Evolutionary conservation across 2,888 invertebrate species (phyloP).

Genomic region (Hyles lineata): DNA sequence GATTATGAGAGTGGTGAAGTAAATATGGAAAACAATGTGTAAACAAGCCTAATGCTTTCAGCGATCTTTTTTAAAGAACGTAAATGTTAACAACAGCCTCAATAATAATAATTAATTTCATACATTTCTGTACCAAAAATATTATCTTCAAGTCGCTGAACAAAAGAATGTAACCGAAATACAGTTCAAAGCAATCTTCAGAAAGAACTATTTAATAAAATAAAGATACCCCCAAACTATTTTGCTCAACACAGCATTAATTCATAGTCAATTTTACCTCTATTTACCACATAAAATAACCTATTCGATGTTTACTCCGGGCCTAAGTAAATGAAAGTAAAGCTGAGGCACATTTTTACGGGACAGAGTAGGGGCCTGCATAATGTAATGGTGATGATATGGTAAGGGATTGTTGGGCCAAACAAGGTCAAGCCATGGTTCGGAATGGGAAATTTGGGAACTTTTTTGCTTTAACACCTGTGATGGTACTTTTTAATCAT

Average conservation of each 20-base stretch:
- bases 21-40: no score
- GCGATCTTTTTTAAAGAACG: no score
- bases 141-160: no score
- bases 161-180: no score
- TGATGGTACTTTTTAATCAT: neutral
- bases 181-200: no score
- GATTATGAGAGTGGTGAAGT: no score
- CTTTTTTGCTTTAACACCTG: neutral
- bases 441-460: conserved; percentile 5
- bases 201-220: no score
- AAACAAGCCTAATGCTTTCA: no score
- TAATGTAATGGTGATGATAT: conserved; percentile 47
- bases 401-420: conserved; percentile 22
- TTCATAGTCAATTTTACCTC: conserved; percentile 57
- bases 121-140: no score
- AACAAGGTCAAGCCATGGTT: conserved; percentile 22
- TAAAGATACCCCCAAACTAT: neutral
- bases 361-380: conserved; percentile 36
- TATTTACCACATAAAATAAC: conserved; percentile 61
- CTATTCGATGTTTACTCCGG: conserved; percentile 54
- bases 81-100: no score
- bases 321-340: conserved; percentile 68
- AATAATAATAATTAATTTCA: no score
- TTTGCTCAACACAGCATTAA: conserved; percentile 16
- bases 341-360: conserved; percentile 45